Evolutionary conservation across 2,113 vertebrate genomes (phyloP).

Genomic region (Leptobrachium leishanense): DNA sequence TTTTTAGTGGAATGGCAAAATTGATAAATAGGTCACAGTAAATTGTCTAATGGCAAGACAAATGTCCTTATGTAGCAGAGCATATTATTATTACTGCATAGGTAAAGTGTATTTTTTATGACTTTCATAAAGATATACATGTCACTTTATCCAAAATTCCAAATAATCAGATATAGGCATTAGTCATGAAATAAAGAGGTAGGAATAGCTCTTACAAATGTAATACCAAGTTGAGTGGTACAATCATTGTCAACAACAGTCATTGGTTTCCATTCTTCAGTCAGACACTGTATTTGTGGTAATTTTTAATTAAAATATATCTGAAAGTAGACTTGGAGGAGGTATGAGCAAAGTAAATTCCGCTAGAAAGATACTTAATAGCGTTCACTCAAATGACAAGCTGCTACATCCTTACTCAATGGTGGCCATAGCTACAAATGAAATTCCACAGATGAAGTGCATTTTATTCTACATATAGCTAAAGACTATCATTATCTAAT

Average conservation of each 20-base stretch:
- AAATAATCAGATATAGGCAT: not conserved
- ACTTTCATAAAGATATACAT: not conserved
- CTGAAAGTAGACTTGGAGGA: not conserved
- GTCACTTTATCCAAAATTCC: not conserved
- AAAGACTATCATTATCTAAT: slow-evolving; percentile 28
- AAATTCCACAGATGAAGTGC: slow-evolving; percentile 29
- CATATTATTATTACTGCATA: too few species aligned
- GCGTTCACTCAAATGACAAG: not conserved
- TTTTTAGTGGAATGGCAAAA: too few species aligned
- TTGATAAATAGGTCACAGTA: too few species aligned
- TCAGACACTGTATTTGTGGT: not conserved
- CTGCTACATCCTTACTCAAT: slow-evolving; percentile 1
- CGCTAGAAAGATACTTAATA: slow-evolving; percentile 40
- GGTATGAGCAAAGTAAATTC: slow-evolving; percentile 13
- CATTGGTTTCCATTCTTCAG: not conserved
- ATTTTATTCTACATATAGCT: slow-evolving; percentile 38
- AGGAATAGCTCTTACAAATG: not conserved
- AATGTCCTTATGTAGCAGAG: too few species aligned
- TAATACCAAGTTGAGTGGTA: not conserved
- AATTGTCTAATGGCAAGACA: too few species aligned
- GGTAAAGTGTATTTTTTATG: too few species aligned
- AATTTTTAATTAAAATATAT: not conserved
- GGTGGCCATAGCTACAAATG: slow-evolving; percentile 29
- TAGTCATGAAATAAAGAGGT: not conserved
- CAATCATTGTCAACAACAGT: not conserved